Percentiles rank a stretch among this genome's conserved stretches.
phyloP scores from a whole-genome alignment of 2,888 invertebrate species.

The Junonia oenone region DNA sequence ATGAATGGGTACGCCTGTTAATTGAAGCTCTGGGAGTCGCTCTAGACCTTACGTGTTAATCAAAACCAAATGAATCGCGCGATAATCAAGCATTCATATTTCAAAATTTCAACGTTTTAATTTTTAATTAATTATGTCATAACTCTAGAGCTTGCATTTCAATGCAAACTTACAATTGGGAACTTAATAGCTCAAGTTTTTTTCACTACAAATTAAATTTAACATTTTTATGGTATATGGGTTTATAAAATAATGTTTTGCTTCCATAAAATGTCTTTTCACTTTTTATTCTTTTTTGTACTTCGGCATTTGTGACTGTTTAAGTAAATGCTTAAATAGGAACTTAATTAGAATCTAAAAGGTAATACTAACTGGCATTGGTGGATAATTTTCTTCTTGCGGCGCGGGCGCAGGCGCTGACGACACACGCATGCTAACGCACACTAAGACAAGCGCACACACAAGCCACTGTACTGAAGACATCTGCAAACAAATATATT shows the following conservation, averaged over 20 bases:
- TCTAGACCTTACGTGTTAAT: slow-evolving; percentile 15
- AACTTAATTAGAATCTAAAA: background rate
- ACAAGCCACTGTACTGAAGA: slow-evolving; percentile 56
- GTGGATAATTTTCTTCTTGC: slow-evolving; percentile 55
- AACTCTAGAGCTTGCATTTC: no score
- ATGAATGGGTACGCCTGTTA: slow-evolving; percentile 31
- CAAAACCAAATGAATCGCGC: slow-evolving; percentile 2
- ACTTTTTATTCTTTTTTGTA: background rate
- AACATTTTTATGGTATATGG: no score
- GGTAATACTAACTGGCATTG: slow-evolving; percentile 68
- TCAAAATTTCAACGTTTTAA: background rate
- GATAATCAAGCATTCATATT: background rate
- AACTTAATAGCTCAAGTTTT: no score
- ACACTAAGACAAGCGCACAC: slow-evolving; percentile 52
- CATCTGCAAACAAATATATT: slow-evolving; percentile 47
- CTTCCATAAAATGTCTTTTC: no score
- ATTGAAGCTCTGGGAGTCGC: slow-evolving; percentile 20
- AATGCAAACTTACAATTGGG: no score
- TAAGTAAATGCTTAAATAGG: background rate
- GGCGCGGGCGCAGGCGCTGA: slow-evolving; percentile 54
- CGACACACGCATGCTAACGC: slow-evolving; percentile 48
- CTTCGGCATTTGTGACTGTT: background rate
- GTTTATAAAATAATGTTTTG: no score
- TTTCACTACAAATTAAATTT: no score
- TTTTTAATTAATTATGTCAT: background rate